These are phyloP conservation scores for Drosophila acutilabella DNA, from an alignment of 2,888 invertebrate genomes.

Conservation along the genomic window DNA sequence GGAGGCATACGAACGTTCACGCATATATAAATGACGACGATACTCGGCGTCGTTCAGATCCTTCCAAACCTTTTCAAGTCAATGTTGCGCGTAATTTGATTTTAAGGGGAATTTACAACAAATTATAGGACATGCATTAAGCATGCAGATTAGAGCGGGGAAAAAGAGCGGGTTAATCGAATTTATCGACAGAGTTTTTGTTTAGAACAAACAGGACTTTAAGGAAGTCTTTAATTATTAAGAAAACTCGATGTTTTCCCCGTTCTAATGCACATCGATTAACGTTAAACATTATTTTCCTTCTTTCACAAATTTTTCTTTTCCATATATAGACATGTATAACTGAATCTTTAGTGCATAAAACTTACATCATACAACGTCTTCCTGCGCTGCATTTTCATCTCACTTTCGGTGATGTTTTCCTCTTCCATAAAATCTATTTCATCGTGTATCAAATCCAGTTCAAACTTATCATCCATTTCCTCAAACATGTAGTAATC, in stretches of 20 bases:
- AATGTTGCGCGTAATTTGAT: conserved; percentile 35
- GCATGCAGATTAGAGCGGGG: conserved; percentile 24
- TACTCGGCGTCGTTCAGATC: conserved; percentile 82
- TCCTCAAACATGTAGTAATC: conserved; percentile 99
- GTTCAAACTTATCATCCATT: conserved; percentile 91
- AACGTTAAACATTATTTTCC: conserved; percentile 4
- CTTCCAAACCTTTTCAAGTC: conserved; percentile 83
- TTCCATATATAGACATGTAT: not conserved
- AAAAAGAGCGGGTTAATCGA: not conserved
- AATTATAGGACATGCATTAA: conserved; percentile 56
- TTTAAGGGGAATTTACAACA: conserved; percentile 51
- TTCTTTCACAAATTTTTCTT: not conserved
- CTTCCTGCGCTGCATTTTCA: conserved; percentile 84
- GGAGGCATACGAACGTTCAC: conserved; percentile 84
- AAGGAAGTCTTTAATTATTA: not conserved
- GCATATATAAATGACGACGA: conserved; percentile 82
- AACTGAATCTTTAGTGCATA: not conserved
- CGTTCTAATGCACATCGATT: conserved; percentile 23
- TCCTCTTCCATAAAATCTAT: conserved; percentile 85
- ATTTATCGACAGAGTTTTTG: too few species aligned
- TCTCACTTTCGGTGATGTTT: conserved; percentile 82
- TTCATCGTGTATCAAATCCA: conserved; percentile 88
- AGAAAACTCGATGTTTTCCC: not conserved
- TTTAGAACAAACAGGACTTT: too few species aligned
- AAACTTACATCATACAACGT: conserved; percentile 83